Percentiles rank a stretch among this genome's conserved stretches.
Evolutionary conservation across 2,888 invertebrate species (phyloP).

Genomic region (Pseudococcus jackbeardsleyi): DNA sequence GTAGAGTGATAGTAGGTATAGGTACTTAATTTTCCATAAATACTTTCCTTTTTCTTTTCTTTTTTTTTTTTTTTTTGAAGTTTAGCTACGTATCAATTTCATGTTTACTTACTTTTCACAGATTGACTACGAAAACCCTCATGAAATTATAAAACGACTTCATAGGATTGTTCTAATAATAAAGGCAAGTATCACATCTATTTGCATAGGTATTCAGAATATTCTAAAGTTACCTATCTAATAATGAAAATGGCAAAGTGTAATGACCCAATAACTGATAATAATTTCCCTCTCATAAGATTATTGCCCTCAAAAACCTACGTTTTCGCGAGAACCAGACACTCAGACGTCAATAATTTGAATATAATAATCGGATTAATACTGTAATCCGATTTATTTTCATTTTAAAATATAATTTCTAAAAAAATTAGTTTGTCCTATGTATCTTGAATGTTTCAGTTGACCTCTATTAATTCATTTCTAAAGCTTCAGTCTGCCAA

Average conservation of each 20-base stretch:
- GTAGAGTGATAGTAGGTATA: background rate
- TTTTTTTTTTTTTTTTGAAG: too few relatives aligned
- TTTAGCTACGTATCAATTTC: background rate
- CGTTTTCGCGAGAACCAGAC: slow-evolving; percentile 9
- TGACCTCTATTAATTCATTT: slow-evolving; percentile 55
- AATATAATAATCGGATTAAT: slow-evolving; percentile 42
- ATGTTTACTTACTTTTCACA: background rate
- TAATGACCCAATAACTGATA: background rate
- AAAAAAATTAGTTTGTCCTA: slow-evolving; percentile 12
- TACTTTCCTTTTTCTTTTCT: too few relatives aligned
- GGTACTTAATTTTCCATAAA: background rate
- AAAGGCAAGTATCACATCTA: slow-evolving; percentile 75
- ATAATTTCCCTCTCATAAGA: background rate
- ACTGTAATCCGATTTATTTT: slow-evolving; percentile 39
- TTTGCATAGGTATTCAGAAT: too few relatives aligned
- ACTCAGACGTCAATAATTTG: slow-evolving; percentile 1
- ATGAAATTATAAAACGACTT: slow-evolving; percentile 86
- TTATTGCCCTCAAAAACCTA: background rate
- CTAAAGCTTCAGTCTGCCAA: slow-evolving; percentile 31
- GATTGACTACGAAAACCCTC: slow-evolving; percentile 29
- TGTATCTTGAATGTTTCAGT: slow-evolving; percentile 34
- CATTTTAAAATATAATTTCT: background rate
- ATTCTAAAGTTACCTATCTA: background rate
- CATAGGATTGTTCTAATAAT: slow-evolving; percentile 93
- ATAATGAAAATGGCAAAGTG: background rate